Conservation (phyloP, 2,888 invertebrate species). For the Alitta virens region DNA sequence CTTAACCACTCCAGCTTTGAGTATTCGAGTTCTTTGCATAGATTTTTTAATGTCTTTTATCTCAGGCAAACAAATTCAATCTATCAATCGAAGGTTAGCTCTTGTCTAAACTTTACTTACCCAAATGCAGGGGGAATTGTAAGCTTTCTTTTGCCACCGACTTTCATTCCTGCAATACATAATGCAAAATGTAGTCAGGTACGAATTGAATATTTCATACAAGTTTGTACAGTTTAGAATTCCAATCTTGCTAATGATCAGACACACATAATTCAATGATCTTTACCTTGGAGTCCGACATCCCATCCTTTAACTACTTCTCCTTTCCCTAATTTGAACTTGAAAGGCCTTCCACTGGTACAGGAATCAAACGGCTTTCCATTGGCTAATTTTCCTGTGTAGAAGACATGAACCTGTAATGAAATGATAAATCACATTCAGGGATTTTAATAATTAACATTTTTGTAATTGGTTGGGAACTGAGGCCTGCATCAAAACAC, state of each 20-base stretch:
- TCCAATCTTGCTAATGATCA: neutral
- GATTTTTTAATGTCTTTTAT: too few relatives aligned
- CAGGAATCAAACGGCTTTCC: conserved; percentile 82
- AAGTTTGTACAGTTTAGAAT: too few relatives aligned
- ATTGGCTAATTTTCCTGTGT: conserved; percentile 76
- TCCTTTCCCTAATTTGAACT: conserved; percentile 77
- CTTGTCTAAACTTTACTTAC: too few relatives aligned
- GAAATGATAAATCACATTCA: too few relatives aligned
- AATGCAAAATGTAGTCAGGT: neutral
- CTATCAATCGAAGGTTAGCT: too few relatives aligned
- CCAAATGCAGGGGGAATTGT: conserved; percentile 81
- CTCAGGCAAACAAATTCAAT: too few relatives aligned
- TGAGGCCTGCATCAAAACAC: too few relatives aligned
- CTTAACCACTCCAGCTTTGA: too few relatives aligned
- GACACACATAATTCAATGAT: neutral
- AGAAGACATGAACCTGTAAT: conserved; percentile 69
- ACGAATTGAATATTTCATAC: too few relatives aligned
- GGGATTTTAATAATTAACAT: too few relatives aligned
- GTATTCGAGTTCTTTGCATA: too few relatives aligned
- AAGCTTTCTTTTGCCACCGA: conserved; percentile 85
- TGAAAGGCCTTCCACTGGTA: conserved; percentile 77
- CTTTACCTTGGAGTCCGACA: conserved; percentile 65
- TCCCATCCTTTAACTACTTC: conserved; percentile 93
- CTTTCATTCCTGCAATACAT: conserved; percentile 72
- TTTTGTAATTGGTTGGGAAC: too few relatives aligned